Evolutionary conservation across 2,797 vertebrate genomes (phyloP).

Genomic region (Acanthurus leucopareius): DNA sequence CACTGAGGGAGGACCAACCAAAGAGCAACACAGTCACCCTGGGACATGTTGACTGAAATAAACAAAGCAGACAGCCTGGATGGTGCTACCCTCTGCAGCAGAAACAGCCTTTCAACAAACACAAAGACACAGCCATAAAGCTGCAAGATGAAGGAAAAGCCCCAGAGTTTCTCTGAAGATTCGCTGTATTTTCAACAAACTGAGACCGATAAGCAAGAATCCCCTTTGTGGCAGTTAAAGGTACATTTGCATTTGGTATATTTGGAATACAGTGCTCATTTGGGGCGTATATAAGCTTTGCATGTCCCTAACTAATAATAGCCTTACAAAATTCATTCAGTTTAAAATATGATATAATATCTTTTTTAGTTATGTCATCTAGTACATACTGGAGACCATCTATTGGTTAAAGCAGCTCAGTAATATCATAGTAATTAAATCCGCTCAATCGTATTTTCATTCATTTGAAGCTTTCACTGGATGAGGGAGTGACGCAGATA

Average conservation of each 20-base stretch:
- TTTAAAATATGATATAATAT: neutral
- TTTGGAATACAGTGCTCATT: neutral
- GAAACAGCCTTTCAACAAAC: constrained; percentile 8
- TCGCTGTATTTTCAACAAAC: neutral
- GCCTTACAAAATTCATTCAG: neutral
- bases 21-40: constrained; percentile 13
- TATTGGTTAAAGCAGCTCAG: constrained; percentile 8
- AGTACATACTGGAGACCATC: neutral
- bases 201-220: neutral
- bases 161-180: neutral
- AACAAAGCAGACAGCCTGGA: constrained; percentile 13
- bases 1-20: constrained; percentile 17
- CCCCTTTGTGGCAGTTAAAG: neutral
- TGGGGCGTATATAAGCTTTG: neutral
- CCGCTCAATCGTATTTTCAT: neutral
- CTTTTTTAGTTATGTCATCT: constrained; percentile 1
- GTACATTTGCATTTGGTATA: neutral
- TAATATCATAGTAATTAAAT: neutral
- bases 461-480: neutral
- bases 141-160: neutral
- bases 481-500: neutral
- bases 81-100: constrained; percentile 19
- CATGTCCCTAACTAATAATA: neutral
- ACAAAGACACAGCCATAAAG: constrained; percentile 2
- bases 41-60: constrained; percentile 29